A percentile compares a stretch with the other conserved stretches of the same genome.
phyloP scores from a whole-genome alignment of 2,888 invertebrate species.

The Pyrrhosoma nymphula region DNA sequence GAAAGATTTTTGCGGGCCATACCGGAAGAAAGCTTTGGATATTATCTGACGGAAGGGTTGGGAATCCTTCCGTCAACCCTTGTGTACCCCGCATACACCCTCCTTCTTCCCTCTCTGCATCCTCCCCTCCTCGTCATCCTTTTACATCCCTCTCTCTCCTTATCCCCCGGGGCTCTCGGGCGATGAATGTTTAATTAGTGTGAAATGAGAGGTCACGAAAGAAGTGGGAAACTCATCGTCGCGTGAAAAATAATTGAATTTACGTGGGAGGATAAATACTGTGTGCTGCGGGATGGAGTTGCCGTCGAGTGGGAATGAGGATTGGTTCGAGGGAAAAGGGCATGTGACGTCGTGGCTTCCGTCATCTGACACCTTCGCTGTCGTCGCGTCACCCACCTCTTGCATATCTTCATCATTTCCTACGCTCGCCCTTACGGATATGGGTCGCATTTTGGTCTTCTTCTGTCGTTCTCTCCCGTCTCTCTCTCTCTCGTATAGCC shows the following conservation, averaged over 20 bases:
- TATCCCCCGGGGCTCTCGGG: neutral
- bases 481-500: neutral
- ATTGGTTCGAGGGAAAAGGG: neutral
- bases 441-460: neutral
- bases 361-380: neutral
- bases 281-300: neutral
- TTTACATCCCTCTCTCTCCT: neutral
- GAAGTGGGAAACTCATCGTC: slow-evolving; percentile 60
- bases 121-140: neutral
- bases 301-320: neutral
- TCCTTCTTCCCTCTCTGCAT: neutral
- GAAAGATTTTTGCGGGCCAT: slow-evolving; percentile 58
- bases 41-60: slow-evolving; percentile 25
- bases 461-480: neutral
- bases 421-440: neutral
- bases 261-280: slow-evolving; percentile 47
- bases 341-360: slow-evolving; percentile 24
- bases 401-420: too few species aligned
- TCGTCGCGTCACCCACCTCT: neutral
- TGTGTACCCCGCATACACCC: neutral
- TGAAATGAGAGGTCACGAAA: slow-evolving; percentile 60
- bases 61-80: neutral
- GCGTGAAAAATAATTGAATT: slow-evolving; percentile 66
- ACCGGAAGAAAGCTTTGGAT: slow-evolving; percentile 57
- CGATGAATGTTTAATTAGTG: slow-evolving; percentile 66